phyloP scores from a whole-genome alignment of 2,113 vertebrate genomes.

The Sterna hirundo region DNA sequence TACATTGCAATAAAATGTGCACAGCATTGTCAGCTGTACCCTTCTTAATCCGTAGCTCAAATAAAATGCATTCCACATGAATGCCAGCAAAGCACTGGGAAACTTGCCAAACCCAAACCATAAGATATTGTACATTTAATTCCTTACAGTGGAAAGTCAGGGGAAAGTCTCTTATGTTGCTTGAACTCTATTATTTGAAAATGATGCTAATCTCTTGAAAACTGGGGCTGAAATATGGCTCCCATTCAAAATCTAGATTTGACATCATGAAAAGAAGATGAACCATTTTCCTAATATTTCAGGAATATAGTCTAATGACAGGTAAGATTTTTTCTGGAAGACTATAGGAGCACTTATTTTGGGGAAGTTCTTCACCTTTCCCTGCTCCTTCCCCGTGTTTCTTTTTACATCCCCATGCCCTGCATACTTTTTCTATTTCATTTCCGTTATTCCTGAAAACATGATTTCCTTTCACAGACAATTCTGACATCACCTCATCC shows the following conservation, averaged over 20 bases:
- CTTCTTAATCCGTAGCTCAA: neutral
- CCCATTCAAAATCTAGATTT: neutral
- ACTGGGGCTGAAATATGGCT: neutral
- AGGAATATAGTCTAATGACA: neutral
- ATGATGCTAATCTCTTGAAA: neutral
- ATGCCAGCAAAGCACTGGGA: neutral
- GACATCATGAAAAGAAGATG: neutral
- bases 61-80: slow-evolving; percentile 13
- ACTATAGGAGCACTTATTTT: neutral
- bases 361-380: neutral
- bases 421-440: neutral
- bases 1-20: neutral
- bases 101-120: slow-evolving; percentile 13
- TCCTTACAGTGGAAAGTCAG: neutral
- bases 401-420: neutral
- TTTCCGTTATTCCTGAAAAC: neutral
- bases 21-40: neutral
- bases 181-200: neutral
- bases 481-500: neutral
- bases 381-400: neutral
- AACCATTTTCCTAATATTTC: neutral
- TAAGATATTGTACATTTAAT: slow-evolving; percentile 5
- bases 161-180: neutral
- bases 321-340: neutral
- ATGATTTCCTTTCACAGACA: neutral